Conservation (phyloP, 2,113 vertebrate genomes). For the Pyrgilauda ruficollis region DNA sequence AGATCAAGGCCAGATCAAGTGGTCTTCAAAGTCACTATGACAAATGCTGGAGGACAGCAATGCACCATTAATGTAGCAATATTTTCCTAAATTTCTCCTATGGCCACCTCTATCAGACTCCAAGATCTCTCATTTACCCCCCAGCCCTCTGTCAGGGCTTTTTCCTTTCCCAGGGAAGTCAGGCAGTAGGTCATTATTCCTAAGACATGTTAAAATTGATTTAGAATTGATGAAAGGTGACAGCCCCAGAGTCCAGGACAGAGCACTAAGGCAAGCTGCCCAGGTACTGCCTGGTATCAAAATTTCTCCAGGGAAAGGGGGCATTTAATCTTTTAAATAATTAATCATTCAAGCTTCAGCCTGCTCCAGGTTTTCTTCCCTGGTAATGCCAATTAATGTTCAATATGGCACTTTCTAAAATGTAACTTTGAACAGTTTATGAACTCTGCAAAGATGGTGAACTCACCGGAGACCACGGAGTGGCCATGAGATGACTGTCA, state of each 20-base stretch:
- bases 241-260: background rate
- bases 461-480: fast-evolving
- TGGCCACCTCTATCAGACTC: background rate
- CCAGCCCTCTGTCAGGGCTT: fast-evolving
- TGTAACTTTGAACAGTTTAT: background rate
- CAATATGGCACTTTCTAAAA: background rate
- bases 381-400: background rate
- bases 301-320: background rate
- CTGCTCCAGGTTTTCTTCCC: background rate
- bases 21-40: background rate
- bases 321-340: background rate
- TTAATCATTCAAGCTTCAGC: background rate
- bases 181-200: background rate
- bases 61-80: background rate
- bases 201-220: background rate
- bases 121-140: background rate
- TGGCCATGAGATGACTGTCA: background rate
- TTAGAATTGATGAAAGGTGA: background rate
- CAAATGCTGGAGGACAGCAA: background rate
- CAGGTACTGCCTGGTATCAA: background rate
- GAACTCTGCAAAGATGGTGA: background rate
- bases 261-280: background rate
- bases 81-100: background rate
- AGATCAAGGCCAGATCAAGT: background rate
- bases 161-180: background rate